Base-by-base conservation (phyloP, 2,113 vertebrate species). In the Pseudolaguvia tuberculata region DNA sequence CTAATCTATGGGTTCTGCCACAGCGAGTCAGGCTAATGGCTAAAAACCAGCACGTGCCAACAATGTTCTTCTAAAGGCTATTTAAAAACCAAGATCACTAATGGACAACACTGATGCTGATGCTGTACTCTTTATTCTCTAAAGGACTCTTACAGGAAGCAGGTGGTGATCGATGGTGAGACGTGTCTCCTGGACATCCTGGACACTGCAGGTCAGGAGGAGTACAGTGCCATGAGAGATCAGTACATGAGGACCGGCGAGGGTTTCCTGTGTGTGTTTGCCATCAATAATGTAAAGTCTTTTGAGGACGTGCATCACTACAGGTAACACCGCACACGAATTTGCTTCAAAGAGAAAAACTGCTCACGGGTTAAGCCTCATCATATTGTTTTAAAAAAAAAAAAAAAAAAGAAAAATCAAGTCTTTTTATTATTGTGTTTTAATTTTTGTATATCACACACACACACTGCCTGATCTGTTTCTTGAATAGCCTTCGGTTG, bases 211-310 rank as follows among this genome's bases (percentile, higher is more conserved):
- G 91, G 91, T 84, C 91, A 92, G 81, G 91, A 92, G 85, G 91
- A 92, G 87, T 92, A 92, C 84, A 93, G 88, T n/a, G 89, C 92
- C 74, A 92, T 94, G 90, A 88, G 91, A 79, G 93, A 95, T 84
- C 93, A 96, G 84, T 94, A 94, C 67, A 88, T 95, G 93, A 91
- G 92, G 70, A 91, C 88, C 0, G 91, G 93, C 8, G 94, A 96
- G 79, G 94, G 93, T 8, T 93, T 95, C 84, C 90, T 96, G 17
- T 94, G 93, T 35, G 92, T 95, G 79, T 96, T 94, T 20, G 92
- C 93, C 77, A 92, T 96, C 73, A 92, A 95, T 84, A 94, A 95
- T 81, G 87, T 67, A 59, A 91, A 93, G 51, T 94, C 94, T 61
- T 92, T 95, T 67, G 89, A 92, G 78, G 91, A 94, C 3, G 92